These are phyloP conservation scores for Hypotaenidia okinawae DNA, from an alignment of 2,797 vertebrate genomes.

Conservation along the genomic window DNA sequence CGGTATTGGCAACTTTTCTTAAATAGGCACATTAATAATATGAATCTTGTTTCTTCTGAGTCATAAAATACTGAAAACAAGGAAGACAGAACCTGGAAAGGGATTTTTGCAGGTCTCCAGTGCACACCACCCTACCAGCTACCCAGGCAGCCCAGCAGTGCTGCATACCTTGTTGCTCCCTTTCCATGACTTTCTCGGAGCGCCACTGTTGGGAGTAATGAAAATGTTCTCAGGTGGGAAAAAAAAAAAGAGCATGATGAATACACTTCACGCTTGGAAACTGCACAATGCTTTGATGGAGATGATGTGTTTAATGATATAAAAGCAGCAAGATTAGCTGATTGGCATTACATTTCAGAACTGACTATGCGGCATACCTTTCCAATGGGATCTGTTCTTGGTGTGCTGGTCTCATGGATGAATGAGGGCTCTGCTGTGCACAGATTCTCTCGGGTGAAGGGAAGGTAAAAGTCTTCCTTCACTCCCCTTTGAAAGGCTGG, in stretches of 20 bases:
- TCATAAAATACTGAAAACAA: neutral
- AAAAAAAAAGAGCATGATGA: neutral
- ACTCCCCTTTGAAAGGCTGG: neutral
- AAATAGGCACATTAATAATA: neutral
- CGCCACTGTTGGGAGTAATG: neutral
- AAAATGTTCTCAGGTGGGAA: neutral
- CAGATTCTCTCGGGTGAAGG: neutral
- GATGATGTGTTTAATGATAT: neutral
- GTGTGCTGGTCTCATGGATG: neutral
- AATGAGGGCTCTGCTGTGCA: neutral
- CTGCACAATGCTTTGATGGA: neutral
- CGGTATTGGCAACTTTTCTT: neutral
- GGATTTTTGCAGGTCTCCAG: neutral
- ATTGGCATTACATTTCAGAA: neutral
- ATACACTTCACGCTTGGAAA: neutral
- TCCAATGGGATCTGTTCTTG: neutral
- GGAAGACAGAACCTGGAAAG: neutral
- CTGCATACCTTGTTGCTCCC: neutral
- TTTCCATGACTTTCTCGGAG: neutral
- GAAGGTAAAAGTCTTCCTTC: neutral
- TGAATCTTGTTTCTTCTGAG: neutral
- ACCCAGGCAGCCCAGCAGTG: neutral
- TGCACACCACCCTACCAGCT: neutral
- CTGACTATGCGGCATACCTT: neutral
- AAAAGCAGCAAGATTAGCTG: neutral